Conservation (phyloP, 2,113 vertebrate genomes). For the Elachura formosa region DNA sequence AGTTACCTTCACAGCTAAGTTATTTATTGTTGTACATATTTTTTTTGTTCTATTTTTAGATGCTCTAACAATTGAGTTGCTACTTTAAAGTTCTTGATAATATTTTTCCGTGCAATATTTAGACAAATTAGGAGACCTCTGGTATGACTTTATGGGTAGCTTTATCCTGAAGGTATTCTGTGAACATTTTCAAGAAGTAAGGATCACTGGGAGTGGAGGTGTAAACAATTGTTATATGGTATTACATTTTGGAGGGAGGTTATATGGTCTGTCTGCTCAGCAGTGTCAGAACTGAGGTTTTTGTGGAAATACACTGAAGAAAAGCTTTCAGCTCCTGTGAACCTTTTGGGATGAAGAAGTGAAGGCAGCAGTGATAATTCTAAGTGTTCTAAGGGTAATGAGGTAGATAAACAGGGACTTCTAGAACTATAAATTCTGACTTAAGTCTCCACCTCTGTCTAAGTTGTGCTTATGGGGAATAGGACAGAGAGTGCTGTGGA, state of each 20-base stretch:
- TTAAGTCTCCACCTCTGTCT: background rate
- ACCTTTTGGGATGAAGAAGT: background rate
- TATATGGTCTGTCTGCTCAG: background rate
- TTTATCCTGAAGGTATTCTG: background rate
- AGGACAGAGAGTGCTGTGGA: too few species aligned
- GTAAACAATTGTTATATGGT: background rate
- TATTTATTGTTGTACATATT: accelerated
- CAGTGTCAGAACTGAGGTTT: background rate
- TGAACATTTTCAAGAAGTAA: background rate
- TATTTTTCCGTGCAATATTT: background rate
- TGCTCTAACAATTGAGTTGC: background rate
- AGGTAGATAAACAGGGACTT: background rate
- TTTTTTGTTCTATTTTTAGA: background rate
- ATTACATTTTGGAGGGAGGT: background rate
- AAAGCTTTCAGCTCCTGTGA: background rate
- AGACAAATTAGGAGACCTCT: background rate
- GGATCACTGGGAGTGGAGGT: background rate
- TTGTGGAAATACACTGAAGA: background rate
- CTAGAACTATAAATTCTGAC: background rate
- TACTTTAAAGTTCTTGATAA: background rate
- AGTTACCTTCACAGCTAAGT: background rate
- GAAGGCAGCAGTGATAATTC: background rate
- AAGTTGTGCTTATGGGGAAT: background rate
- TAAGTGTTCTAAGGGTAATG: background rate
- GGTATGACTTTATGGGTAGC: background rate